Percentiles rank a stretch among this genome's conserved stretches.
Evolutionary conservation across 2,113 vertebrate genomes (phyloP).

Genomic region (Heliornis fulica): DNA sequence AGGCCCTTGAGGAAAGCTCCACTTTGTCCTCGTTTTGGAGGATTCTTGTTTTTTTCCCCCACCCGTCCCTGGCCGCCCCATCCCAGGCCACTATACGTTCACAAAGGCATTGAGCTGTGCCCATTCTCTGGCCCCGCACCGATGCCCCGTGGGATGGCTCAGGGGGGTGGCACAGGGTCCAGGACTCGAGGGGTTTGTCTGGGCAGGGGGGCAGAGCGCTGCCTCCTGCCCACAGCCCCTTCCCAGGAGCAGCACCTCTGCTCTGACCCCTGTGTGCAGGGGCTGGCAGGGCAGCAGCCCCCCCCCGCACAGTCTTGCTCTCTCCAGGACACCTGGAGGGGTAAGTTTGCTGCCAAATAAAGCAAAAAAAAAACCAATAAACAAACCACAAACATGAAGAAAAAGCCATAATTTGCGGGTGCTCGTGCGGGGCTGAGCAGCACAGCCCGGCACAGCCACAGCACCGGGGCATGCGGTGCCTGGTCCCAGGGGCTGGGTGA

Average conservation of each 20-base stretch:
- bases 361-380: neutral
- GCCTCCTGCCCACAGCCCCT: neutral
- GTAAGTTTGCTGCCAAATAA: slow-evolving; percentile 25
- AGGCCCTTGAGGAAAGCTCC: slow-evolving; percentile 48
- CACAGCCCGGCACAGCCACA: accelerated
- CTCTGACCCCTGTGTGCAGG: neutral
- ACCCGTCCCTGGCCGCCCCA: accelerated
- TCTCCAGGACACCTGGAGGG: neutral
- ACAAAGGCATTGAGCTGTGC: slow-evolving; percentile 34
- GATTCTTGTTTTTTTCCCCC: slow-evolving; percentile 14
- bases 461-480: neutral
- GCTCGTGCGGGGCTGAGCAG: neutral
- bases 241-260: neutral
- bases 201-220: neutral
- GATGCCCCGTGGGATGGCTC: neutral
- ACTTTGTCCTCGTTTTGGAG: slow-evolving; percentile 67
- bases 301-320: neutral
- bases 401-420: slow-evolving; percentile 58
- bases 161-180: neutral
- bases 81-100: neutral
- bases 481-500: neutral
- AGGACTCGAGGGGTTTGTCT: neutral
- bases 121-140: neutral
- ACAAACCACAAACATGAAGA: neutral
- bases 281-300: neutral